phyloP scores from a whole-genome alignment of 2,113 vertebrate genomes.

The Ceuthmochares aereus region DNA sequence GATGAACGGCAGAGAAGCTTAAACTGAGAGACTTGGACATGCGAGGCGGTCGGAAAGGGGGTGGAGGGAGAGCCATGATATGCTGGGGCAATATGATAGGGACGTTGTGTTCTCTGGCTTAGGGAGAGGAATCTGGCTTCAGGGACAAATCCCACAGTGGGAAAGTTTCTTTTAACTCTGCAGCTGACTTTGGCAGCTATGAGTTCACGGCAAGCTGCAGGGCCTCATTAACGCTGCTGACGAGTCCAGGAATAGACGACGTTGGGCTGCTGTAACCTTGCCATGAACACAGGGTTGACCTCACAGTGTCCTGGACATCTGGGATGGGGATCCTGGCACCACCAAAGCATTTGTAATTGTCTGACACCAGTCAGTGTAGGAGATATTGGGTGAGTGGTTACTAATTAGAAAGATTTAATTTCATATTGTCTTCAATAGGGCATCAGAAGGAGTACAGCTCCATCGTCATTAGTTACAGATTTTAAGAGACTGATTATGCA shows the following conservation, averaged over 20 bases:
- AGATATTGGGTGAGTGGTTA: neutral
- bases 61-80: neutral
- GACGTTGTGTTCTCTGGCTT: neutral
- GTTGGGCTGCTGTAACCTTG: neutral
- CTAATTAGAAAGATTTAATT: neutral
- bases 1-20: neutral
- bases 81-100: neutral
- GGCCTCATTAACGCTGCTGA: neutral
- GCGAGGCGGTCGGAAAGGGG: neutral
- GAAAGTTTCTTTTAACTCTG: neutral
- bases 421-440: neutral
- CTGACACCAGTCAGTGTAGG: neutral
- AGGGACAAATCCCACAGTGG: neutral
- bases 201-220: neutral
- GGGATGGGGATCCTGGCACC: neutral
- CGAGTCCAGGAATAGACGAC: neutral
- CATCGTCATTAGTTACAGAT: fast-evolving
- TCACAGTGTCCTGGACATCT: neutral
- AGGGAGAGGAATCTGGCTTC: neutral
- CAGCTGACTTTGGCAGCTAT: neutral
- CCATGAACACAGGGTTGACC: neutral
- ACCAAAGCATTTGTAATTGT: neutral
- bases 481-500: neutral
- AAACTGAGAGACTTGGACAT: neutral
- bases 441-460: neutral